Conservation (phyloP, 2,113 vertebrate species). For the Entomyzon cyanotis region DNA sequence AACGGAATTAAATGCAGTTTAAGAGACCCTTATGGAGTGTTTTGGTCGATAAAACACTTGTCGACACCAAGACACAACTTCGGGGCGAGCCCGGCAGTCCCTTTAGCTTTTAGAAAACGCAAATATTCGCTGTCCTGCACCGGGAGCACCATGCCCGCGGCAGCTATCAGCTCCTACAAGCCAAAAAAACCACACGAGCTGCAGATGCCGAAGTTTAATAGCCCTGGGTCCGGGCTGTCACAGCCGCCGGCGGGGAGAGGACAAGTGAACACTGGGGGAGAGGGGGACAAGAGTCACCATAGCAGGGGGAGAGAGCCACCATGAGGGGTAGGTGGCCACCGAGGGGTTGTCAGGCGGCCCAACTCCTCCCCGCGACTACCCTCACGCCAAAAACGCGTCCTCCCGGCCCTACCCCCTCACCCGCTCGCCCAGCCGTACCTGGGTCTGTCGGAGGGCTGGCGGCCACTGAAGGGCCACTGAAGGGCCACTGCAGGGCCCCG, state of each 20-base stretch:
- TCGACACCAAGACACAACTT: accelerated
- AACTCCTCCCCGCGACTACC: background rate
- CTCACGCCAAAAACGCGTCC: background rate
- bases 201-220: accelerated
- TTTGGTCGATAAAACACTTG: accelerated
- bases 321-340: too few relatives aligned
- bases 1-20: accelerated
- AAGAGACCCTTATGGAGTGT: accelerated
- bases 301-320: too few relatives aligned
- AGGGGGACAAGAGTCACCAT: accelerated
- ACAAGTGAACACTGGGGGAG: background rate
- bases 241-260: background rate
- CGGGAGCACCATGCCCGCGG: accelerated
- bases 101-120: accelerated
- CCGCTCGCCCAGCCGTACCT: background rate
- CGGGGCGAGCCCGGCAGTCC: accelerated
- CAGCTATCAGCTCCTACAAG: background rate
- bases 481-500: background rate
- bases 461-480: background rate
- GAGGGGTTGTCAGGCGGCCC: background rate
- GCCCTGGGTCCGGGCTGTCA: background rate
- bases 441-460: background rate
- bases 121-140: accelerated
- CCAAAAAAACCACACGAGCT: accelerated
- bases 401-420: too few relatives aligned